Conservation (phyloP, 2,113 vertebrate genomes). For the Empidonax traillii region DNA sequence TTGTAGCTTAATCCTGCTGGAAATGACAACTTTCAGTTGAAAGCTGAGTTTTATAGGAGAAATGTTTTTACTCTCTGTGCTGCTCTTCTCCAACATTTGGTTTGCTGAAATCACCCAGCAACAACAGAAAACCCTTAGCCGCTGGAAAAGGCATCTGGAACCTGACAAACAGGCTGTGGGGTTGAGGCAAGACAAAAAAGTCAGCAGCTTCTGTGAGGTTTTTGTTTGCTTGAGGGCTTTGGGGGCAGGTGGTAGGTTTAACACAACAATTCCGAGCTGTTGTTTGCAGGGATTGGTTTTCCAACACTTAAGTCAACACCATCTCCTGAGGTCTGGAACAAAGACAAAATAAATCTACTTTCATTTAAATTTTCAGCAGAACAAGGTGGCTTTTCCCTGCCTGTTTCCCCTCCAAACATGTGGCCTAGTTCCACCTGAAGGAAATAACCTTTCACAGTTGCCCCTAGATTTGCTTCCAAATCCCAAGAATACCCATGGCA, state of each 20-base stretch:
- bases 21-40: constrained; percentile 29
- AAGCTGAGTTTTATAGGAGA: not conserved
- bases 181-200: not conserved
- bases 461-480: not conserved
- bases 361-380: constrained; percentile 14
- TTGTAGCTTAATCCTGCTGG: constrained; percentile 22
- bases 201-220: constrained; percentile 1
- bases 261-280: not conserved
- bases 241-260: constrained; percentile 9
- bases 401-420: not conserved
- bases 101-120: constrained; percentile 13
- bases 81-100: constrained; percentile 19
- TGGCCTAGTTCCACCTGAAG: not conserved
- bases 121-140: not conserved
- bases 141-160: constrained; percentile 26
- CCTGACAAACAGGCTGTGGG: constrained; percentile 6
- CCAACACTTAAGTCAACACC: constrained; percentile 9
- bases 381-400: not conserved
- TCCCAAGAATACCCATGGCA: not conserved
- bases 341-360: constrained; percentile 33
- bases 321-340: constrained; percentile 1
- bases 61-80: constrained; percentile 17
- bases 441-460: not conserved
- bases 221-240: constrained; percentile 39
- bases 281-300: constrained; percentile 29